These are phyloP conservation scores for Sebastes cheni DNA, from an alignment of 2,797 vertebrate species.

Conservation along the genomic window DNA sequence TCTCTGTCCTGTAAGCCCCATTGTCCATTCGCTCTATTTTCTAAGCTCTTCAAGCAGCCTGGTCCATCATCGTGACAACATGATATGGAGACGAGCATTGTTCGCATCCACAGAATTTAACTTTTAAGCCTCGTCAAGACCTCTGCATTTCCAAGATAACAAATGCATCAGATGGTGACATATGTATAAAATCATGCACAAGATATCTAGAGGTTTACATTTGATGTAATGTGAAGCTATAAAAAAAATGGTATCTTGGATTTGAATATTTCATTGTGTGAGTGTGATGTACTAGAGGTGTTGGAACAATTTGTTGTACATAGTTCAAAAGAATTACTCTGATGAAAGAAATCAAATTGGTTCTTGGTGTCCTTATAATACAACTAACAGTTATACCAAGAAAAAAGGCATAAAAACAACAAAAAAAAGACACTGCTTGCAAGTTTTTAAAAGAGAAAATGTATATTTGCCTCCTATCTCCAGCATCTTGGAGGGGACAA, in stretches of 20 bases:
- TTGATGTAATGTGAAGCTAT: neutral
- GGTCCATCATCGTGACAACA: neutral
- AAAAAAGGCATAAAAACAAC: neutral
- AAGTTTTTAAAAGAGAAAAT: neutral
- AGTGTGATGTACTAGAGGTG: neutral
- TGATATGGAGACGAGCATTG: neutral
- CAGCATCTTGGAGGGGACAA: constrained; percentile 30
- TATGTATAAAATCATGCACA: neutral
- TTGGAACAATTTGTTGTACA: neutral
- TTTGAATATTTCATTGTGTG: neutral
- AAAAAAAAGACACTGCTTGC: neutral
- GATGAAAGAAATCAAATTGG: neutral
- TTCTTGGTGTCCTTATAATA: neutral
- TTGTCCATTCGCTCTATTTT: neutral
- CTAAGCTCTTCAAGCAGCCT: neutral
- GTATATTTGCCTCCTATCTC: neutral
- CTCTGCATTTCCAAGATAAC: neutral
- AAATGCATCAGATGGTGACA: neutral
- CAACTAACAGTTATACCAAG: neutral
- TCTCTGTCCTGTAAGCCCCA: neutral
- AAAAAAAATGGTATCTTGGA: neutral
- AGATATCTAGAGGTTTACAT: neutral
- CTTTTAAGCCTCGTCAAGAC: neutral
- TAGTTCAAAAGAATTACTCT: neutral
- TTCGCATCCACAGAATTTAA: neutral